Base-by-base conservation (phyloP, 2,888 invertebrate species). In the Maniola hyperantus region DNA sequence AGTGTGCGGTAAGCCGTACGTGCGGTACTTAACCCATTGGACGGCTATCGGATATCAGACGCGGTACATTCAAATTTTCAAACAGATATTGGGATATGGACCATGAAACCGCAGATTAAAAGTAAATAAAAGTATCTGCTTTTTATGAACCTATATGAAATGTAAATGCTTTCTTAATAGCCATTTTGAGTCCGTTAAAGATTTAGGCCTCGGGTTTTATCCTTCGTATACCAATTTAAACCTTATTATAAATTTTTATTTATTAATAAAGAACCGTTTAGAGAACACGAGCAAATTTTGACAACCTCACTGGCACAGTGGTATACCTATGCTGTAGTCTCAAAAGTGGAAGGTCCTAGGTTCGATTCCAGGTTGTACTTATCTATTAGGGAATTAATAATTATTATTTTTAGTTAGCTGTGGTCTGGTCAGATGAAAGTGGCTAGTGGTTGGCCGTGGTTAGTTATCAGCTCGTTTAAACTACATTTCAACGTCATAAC, bases 1-100 rank as follows among this genome's bases (percentile, higher is more conserved):
- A 58, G 65, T 55, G 70, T 70, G 72, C 67, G 71, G 71, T 73
- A 54, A 69, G 67, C 62, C 67, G 65, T 70, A 71, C 65, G 62
- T 53, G 64, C 67, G 69, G 70, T 71, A 68, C 69, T 71, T 67
- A 71, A 69, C 64, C 71, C 71, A 61, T 58, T 65, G 69, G 71
- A 67, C 44, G 67, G 77, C 80, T 88, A 85, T 91, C 85, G 73
- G 73, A 83, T 91, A 80, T 83, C 87, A 75, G 69, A 75, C 71
- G 72, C 71, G 72, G 71, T 76, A 74, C 73, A 79, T 81, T 82
- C 80, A 82, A 82, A 83, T 81, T 77, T 79, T 79, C 75, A 79
- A 76, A 71, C 77, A 79, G 83, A 84, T 83, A 76, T 80, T 71
- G 76, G 74, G 74, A 80, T 80, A 83, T 84, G 80, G 83, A 82